These are phyloP conservation scores for Rutpela maculata DNA, from an alignment of 2,888 invertebrate species.

Conservation along the genomic window DNA sequence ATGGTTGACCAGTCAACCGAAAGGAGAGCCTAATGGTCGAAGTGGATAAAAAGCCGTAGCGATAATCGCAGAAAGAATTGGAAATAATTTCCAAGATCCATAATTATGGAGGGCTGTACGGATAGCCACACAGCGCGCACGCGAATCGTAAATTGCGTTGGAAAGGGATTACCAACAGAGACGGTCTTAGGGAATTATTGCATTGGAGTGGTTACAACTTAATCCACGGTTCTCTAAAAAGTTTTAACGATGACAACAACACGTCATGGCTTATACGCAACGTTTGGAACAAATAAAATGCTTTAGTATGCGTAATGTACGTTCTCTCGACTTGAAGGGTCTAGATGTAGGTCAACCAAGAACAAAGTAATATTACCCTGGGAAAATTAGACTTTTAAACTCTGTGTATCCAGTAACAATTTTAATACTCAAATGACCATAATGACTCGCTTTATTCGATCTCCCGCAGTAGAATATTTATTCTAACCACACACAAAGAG, in stretches of 20 bases:
- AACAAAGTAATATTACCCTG: no score
- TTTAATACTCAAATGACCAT: no score
- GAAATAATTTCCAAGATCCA: slow-evolving; percentile 50
- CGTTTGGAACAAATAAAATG: background rate
- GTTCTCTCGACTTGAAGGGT: no score
- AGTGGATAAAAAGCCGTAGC: slow-evolving; percentile 48
- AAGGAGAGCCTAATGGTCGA: slow-evolving; percentile 54
- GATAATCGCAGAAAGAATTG: slow-evolving; percentile 50
- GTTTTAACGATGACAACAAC: background rate
- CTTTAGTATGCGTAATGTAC: no score
- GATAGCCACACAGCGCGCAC: slow-evolving; percentile 28
- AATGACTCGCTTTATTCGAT: no score
- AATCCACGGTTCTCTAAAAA: background rate
- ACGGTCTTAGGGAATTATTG: slow-evolving; percentile 1
- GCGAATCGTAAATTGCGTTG: slow-evolving; percentile 18
- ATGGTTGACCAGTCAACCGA: slow-evolving; percentile 57
- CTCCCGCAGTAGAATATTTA: no score
- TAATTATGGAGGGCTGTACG: slow-evolving; percentile 39
- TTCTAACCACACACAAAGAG: no score
- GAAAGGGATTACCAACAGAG: background rate
- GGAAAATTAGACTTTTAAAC: no score
- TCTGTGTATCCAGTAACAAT: no score
- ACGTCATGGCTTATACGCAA: background rate
- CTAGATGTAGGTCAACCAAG: no score
- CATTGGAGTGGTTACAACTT: background rate